Conservation (phyloP, 2,113 vertebrate genomes). For the Turnix velox region DNA sequence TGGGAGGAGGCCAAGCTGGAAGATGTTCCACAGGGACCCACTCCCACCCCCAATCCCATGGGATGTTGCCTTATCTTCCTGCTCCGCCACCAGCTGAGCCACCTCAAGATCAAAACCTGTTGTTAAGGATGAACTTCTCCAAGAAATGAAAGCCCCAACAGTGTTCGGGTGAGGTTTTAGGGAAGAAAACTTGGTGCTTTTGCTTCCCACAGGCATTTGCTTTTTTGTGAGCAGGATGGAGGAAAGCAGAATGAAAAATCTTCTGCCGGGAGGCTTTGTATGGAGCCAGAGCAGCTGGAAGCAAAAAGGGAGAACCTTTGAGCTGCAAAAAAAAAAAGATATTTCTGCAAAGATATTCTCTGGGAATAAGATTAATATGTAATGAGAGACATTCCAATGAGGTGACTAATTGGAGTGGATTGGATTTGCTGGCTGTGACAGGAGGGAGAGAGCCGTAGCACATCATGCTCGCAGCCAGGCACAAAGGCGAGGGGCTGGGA, state of each 20-base stretch:
- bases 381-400: constrained; percentile 33
- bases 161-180: background rate
- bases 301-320: background rate
- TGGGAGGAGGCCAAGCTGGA: background rate
- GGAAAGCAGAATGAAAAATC: background rate
- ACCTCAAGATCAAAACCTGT: background rate
- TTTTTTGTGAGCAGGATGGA: background rate
- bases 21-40: fast-evolving
- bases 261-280: background rate
- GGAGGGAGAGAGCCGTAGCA: background rate
- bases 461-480: background rate
- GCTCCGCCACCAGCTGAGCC: background rate
- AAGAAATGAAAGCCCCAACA: fast-evolving
- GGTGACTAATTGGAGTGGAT: constrained; percentile 2
- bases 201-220: background rate
- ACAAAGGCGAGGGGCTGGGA: background rate
- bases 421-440: background rate
- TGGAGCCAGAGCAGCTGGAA: background rate
- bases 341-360: background rate
- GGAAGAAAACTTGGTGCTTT: background rate
- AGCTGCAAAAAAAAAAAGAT: background rate
- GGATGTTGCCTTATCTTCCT: background rate
- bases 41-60: background rate
- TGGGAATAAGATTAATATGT: background rate
- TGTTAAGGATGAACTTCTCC: background rate